Conservation (phyloP, 2,113 vertebrate species). For the Sorex fumeus region DNA sequence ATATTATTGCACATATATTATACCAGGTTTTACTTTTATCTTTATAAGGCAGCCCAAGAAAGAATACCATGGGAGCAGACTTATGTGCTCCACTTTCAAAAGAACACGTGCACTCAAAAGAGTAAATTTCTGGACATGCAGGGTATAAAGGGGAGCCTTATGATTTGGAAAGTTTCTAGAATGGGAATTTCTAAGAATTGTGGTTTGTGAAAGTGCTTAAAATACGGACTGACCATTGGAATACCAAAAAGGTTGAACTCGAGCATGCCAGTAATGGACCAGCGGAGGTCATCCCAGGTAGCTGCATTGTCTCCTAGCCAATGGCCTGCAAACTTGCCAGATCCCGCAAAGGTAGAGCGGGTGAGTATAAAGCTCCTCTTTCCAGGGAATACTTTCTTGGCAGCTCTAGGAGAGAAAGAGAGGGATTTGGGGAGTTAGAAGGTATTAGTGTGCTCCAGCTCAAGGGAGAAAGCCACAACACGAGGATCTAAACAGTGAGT, state of each 20-base stretch:
- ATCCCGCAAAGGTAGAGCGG: constrained; percentile 96
- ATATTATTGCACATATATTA: not conserved
- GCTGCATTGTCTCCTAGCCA: constrained; percentile 98
- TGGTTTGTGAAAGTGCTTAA: not conserved
- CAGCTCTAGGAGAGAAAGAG: constrained; percentile 91
- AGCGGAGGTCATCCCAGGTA: constrained; percentile 96
- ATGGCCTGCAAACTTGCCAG: constrained; percentile 95
- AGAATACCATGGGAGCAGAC: not conserved
- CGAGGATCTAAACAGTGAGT: not conserved
- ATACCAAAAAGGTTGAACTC: constrained; percentile 98
- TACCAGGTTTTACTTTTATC: not conserved
- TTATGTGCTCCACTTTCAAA: no score
- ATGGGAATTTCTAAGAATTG: not conserved
- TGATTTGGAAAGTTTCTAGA: not conserved
- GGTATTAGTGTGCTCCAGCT: not conserved
- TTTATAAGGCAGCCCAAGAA: not conserved
- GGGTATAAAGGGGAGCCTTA: not conserved
- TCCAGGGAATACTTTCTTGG: constrained; percentile 89
- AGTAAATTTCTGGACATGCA: not conserved
- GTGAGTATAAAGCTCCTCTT: constrained; percentile 94
- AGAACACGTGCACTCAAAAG: not conserved
- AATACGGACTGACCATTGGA: constrained; percentile 92
- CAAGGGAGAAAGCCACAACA: not conserved
- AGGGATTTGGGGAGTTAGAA: not conserved
- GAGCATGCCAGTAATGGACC: constrained; percentile 96